These are phyloP conservation scores for Drosophila pegasa DNA, from an alignment of 2,888 invertebrate genomes.

Conservation along the genomic window DNA sequence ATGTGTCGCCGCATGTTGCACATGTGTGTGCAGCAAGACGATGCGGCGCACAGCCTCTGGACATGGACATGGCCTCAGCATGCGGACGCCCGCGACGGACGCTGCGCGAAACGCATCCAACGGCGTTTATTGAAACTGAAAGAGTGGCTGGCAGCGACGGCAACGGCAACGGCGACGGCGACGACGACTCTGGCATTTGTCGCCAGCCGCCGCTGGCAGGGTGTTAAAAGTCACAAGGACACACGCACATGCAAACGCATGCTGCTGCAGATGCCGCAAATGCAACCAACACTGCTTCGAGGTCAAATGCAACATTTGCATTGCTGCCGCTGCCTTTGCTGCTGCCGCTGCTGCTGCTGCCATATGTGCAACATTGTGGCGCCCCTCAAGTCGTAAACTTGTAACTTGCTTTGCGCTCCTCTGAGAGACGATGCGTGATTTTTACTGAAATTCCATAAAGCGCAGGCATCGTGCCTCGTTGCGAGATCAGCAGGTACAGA, in stretches of 20 bases:
- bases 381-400: constrained; percentile 60
- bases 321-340: constrained; percentile 35
- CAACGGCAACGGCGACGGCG: neutral
- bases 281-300: constrained; percentile 30
- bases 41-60: constrained; percentile 53
- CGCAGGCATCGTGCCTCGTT: constrained; percentile 7
- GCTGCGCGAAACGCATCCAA: constrained; percentile 63
- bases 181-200: constrained; percentile 61
- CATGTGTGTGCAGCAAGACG: constrained; percentile 63
- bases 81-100: neutral
- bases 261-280: constrained; percentile 33
- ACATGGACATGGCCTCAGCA: constrained; percentile 41
- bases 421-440: constrained; percentile 65
- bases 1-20: constrained; percentile 76
- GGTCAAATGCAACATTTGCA: constrained; percentile 56
- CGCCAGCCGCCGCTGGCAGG: constrained; percentile 43
- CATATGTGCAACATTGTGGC: constrained; percentile 72
- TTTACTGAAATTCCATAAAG: constrained; percentile 55
- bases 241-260: constrained; percentile 55
- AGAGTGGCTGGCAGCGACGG: constrained; percentile 15
- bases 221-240: constrained; percentile 82
- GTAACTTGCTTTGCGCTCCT: constrained; percentile 50
- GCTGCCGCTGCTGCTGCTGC: constrained; percentile 6
- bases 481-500: constrained; percentile 39
- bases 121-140: constrained; percentile 74